Evolutionary conservation across 2,888 invertebrate species (phyloP), one percentile per base, ranked within the genome.

Genomic region (Athripsodes cinereus): DNA sequence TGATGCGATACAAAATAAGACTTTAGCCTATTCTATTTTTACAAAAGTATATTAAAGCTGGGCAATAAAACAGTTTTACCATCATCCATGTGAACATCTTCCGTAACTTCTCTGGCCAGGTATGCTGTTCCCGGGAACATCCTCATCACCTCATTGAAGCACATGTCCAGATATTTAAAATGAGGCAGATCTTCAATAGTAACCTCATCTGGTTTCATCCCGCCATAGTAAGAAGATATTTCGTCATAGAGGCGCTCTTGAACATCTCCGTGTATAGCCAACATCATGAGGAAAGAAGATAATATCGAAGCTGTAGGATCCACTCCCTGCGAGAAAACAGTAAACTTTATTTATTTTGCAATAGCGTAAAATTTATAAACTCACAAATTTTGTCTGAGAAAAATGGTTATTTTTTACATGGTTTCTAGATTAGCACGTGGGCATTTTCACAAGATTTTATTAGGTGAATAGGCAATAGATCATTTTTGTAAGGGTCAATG

Each of bases 91-190:
- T 8, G 11, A 18, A 48, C 20, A 19, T 52, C 31, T 52, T 57
- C 47, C 8, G 47, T 31, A 26, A 46, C 52, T 19, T 52, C 46
- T 52, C 57, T 57, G 13, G 40, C 31, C 2, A 31, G 8, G 31
- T 40, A 22, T 5, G 50, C 34, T 21, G 22, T 49, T 2, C 26
- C 16, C 16, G 58, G 58, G 22, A 54, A 58, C 20, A 58, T 13
- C 40, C 58, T 34, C 26, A 54, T 18, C 5, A 53, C 50, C 40
- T 58, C 58, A 22, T 51, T 58, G 18, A 35, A 35, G 16, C 53
- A 58, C 22, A 21, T 16, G 18, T 58, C 35, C n/a, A 58, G 31
- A 54, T 58, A 58, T 16, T 26, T n/a, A 1, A 58, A 18, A 8
- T 16, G 34, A 21, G 31, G 21, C 2, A 58, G 22, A 21, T 58